Percentiles rank a stretch among this genome's conserved stretches.
phyloP scores from a whole-genome alignment of 2,113 vertebrate species.

The Hoplias malabaricus region DNA sequence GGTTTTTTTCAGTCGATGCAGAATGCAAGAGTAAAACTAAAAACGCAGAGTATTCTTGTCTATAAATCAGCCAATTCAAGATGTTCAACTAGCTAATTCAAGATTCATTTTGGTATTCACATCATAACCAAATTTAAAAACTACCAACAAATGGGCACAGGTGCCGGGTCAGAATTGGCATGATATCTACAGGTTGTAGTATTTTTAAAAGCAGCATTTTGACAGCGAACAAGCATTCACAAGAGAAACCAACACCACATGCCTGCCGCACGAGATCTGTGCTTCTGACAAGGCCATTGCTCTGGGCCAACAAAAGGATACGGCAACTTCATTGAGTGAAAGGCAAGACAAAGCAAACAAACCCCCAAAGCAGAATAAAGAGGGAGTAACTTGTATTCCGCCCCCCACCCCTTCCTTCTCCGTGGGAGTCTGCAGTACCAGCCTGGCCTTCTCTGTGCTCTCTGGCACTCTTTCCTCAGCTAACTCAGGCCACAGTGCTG shows the following conservation, averaged over 20 bases:
- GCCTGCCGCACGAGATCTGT: slow-evolving; percentile 25
- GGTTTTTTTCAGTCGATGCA: too few species aligned
- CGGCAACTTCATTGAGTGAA: slow-evolving; percentile 73
- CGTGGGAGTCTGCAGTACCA: slow-evolving; percentile 43
- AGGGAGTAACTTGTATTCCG: slow-evolving; percentile 40
- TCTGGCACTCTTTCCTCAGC: slow-evolving; percentile 29
- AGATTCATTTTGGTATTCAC: too few species aligned
- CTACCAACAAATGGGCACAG: not conserved
- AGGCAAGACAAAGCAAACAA: slow-evolving; percentile 76
- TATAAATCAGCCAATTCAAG: too few species aligned
- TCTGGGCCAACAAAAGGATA: slow-evolving; percentile 62
- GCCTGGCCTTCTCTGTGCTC: slow-evolving; percentile 35
- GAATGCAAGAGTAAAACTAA: not conserved
- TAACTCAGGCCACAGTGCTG: slow-evolving; percentile 41
- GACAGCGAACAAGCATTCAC: not conserved
- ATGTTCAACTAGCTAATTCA: too few species aligned
- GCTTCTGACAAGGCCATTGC: slow-evolving; percentile 57
- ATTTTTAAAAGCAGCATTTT: not conserved
- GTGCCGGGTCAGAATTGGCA: too few species aligned
- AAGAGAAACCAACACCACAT: not conserved
- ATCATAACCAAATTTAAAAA: not conserved
- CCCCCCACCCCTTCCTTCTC: slow-evolving; percentile 28
- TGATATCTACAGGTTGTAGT: not conserved
- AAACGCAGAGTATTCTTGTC: not conserved
- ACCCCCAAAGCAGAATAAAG: slow-evolving; percentile 64